Percentiles rank a stretch among this genome's conserved stretches.
Conservation (phyloP, 2,113 vertebrate genomes). For the Pelecanoides urinatrix region DNA sequence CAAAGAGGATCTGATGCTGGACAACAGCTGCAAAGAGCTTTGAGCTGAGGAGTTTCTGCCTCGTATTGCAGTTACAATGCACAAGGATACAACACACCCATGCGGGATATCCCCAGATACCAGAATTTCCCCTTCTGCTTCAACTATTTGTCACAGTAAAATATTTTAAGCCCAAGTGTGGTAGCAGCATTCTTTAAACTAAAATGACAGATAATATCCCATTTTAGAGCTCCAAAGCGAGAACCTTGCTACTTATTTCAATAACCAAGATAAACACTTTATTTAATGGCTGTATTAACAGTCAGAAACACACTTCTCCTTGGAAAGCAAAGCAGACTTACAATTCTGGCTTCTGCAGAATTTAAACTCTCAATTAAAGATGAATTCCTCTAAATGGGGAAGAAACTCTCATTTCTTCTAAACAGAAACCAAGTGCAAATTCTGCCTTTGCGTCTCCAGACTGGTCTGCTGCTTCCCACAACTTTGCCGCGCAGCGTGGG, state of each 20-base stretch:
- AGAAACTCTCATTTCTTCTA: neutral
- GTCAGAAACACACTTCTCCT: neutral
- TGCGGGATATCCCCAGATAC: neutral
- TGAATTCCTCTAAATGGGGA: neutral
- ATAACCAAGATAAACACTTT: slow-evolving; percentile 6
- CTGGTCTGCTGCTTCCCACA: neutral
- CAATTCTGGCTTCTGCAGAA: neutral
- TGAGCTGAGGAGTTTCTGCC: neutral
- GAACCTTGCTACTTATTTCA: neutral
- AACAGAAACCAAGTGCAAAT: neutral
- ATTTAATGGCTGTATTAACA: neutral
- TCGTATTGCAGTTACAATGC: fast-evolving
- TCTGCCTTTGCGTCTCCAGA: neutral
- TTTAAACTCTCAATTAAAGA: neutral
- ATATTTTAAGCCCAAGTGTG: neutral
- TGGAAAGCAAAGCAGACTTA: neutral
- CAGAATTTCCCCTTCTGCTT: neutral
- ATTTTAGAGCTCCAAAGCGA: neutral
- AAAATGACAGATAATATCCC: neutral
- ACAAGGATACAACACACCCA: neutral
- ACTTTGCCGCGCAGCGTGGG: fast-evolving
- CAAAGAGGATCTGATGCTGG: neutral
- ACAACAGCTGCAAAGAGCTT: neutral
- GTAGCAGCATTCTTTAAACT: neutral
- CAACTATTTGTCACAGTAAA: neutral